phyloP scores from a whole-genome alignment of 2,888 invertebrate genomes.

The Melinopterus prodromus region DNA sequence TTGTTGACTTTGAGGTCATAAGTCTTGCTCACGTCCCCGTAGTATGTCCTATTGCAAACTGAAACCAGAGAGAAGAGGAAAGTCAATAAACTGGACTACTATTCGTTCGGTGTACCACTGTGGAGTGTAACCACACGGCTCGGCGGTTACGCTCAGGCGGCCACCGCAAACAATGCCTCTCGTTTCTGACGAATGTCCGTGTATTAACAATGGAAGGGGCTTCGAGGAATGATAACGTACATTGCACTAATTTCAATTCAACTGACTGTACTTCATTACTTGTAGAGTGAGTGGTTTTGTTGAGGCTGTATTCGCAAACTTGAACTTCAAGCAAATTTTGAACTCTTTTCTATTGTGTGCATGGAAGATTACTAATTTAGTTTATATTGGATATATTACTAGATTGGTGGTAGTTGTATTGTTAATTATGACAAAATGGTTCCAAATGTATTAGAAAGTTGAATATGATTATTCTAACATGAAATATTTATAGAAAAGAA shows the following conservation, averaged over 20 bases:
- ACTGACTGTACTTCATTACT: background rate
- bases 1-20: constrained; percentile 81
- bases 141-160: constrained; percentile 7
- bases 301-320: background rate
- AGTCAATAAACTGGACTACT: constrained; percentile 18
- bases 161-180: background rate
- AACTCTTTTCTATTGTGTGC: too few relatives aligned
- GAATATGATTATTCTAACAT: too few relatives aligned
- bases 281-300: background rate
- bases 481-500: too few relatives aligned
- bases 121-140: background rate
- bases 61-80: constrained; percentile 53
- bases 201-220: background rate
- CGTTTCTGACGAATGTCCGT: background rate
- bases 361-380: too few relatives aligned
- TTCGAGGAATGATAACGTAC: background rate
- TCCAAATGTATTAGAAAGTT: too few relatives aligned
- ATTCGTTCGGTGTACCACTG: constrained; percentile 16
- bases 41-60: constrained; percentile 91
- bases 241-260: background rate
- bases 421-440: too few relatives aligned
- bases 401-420: too few relatives aligned
- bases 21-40: constrained; percentile 84
- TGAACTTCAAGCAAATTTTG: too few relatives aligned
- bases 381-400: too few relatives aligned